Conservation (phyloP, 2,797 vertebrate genomes). For the Spondyliosoma cantharus region DNA sequence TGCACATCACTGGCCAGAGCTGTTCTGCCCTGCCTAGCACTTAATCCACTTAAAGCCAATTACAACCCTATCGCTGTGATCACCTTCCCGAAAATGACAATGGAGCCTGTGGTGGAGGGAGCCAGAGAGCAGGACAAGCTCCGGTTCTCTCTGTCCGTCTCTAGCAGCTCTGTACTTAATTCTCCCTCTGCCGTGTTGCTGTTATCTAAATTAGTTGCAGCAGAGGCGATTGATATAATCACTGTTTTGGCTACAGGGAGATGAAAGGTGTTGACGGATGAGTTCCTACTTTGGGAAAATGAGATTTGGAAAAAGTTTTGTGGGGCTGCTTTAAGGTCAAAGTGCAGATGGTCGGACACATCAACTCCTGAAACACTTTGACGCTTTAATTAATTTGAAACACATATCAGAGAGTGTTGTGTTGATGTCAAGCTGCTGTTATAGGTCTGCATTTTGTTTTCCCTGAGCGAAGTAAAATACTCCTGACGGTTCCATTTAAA, state of each 20-base stretch:
- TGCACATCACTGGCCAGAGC: slow-evolving; percentile 51
- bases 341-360: slow-evolving; percentile 50
- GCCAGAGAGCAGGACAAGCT: slow-evolving; percentile 37
- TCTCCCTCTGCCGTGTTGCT: slow-evolving; percentile 27
- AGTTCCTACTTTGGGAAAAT: slow-evolving; percentile 65
- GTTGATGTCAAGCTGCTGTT: background rate
- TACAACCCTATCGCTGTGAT: slow-evolving; percentile 82
- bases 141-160: slow-evolving; percentile 28
- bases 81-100: slow-evolving; percentile 81
- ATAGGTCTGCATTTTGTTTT: slow-evolving; percentile 14
- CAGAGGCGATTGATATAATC: slow-evolving; percentile 69
- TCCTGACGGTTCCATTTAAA: background rate
- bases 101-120: slow-evolving; percentile 51
- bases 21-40: slow-evolving; percentile 49
- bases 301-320: slow-evolving; percentile 67
- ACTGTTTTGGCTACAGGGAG: slow-evolving; percentile 70
- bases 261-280: slow-evolving; percentile 65
- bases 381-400: slow-evolving; percentile 59
- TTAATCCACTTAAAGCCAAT: slow-evolving; percentile 85
- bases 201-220: slow-evolving; percentile 64
- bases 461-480: background rate
- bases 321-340: slow-evolving; percentile 56
- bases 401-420: slow-evolving; percentile 5
- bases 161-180: slow-evolving; percentile 10
- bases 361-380: slow-evolving; percentile 24